phyloP scores from a whole-genome alignment of 2,113 vertebrate species.

The Petroica traversi region DNA sequence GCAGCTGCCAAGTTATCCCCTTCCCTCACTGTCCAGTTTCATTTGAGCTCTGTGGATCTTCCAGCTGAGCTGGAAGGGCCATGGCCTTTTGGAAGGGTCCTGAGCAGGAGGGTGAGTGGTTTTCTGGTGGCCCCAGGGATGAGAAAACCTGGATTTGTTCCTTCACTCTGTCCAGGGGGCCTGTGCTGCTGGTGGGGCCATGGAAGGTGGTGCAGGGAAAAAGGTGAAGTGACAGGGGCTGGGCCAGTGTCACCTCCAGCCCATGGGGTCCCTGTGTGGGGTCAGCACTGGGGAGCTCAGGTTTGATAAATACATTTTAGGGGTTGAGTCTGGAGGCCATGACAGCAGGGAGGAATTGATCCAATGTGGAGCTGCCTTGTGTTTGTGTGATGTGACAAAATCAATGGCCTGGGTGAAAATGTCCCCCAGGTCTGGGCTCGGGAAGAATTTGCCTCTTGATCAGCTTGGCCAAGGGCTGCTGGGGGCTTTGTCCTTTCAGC shows the following conservation, averaged over 20 bases:
- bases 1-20: constrained; percentile 13
- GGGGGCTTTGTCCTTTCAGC: not conserved
- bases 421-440: not conserved
- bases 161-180: accelerated
- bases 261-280: accelerated
- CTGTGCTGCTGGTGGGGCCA: accelerated
- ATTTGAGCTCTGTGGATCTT: not conserved
- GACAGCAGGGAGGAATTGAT: not conserved
- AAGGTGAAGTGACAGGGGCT: not conserved
- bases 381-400: accelerated
- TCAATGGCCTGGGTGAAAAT: not conserved
- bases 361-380: accelerated
- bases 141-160: not conserved
- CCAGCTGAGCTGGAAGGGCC: not conserved
- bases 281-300: accelerated
- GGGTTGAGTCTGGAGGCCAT: not conserved
- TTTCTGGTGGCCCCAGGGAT: not conserved
- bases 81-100: not conserved
- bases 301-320: accelerated
- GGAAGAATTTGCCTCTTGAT: not conserved
- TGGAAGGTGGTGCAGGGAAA: not conserved
- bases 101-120: not conserved
- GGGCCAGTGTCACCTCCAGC: not conserved
- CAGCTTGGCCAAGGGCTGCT: not conserved
- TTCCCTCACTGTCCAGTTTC: not conserved